These are phyloP conservation scores for Haliclona indistincta DNA, from an alignment of 37 sponge, comb jelly and placozoan species.

Conservation along the genomic window DNA sequence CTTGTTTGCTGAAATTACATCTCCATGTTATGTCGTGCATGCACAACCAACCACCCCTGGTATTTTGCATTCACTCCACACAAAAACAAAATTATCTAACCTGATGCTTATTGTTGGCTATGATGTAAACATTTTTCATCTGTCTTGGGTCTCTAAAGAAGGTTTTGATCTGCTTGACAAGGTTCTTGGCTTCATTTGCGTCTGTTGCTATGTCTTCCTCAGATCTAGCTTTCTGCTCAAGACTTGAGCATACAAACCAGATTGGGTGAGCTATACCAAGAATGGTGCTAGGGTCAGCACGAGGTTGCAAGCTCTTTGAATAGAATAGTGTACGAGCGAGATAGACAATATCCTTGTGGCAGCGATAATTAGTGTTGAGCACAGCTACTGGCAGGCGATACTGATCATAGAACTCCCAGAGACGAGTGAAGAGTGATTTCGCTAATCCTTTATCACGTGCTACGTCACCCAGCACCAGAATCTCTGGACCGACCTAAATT, in stretches of 20 bases:
- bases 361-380: slow-evolving; percentile 31
- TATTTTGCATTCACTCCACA: too few species aligned
- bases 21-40: too few species aligned
- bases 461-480: slow-evolving; percentile 12
- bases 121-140: too few species aligned
- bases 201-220: not conserved
- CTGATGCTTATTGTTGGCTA: not conserved
- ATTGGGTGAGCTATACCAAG: not conserved
- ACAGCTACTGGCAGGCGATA: too few species aligned
- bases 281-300: not conserved
- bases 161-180: not conserved
- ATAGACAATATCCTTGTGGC: slow-evolving; percentile 2
- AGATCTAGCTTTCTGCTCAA: not conserved
- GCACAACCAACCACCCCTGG: too few species aligned
- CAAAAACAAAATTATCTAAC: not conserved
- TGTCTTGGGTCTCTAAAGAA: too few species aligned
- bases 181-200: too few species aligned
- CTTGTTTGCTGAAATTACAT: too few species aligned
- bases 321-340: too few species aligned
- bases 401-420: not conserved
- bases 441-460: slow-evolving; percentile 1
- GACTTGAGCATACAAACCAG: slow-evolving; percentile 14
- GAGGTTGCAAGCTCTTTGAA: too few species aligned
- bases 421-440: not conserved
- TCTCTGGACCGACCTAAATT: not conserved